A percentile compares a stretch with the other conserved stretches of the same genome.
Evolutionary conservation across 2,113 vertebrate species (phyloP).

Genomic region (Corydoras maculifer): DNA sequence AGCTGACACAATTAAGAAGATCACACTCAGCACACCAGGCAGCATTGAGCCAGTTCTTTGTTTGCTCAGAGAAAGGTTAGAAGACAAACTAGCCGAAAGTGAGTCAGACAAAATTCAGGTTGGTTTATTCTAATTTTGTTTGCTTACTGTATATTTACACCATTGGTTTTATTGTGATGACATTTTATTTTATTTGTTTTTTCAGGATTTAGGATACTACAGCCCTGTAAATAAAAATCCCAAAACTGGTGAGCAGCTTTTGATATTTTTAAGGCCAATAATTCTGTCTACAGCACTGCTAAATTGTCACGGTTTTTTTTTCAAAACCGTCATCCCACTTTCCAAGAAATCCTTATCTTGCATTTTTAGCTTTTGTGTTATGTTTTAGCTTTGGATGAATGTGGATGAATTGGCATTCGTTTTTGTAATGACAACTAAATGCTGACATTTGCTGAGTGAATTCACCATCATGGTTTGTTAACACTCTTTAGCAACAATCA

Average conservation of each 20-base stretch:
- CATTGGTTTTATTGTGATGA: background rate
- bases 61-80: conserved; percentile 58
- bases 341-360: background rate
- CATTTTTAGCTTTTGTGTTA: conserved; percentile 4
- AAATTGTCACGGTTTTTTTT: background rate
- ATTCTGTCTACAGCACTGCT: background rate
- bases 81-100: conserved; percentile 48
- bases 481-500: too few species aligned
- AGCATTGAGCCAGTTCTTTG: conserved; percentile 62
- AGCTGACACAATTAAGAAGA: conserved; percentile 58
- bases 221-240: conserved; percentile 33
- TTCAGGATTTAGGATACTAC: conserved; percentile 51
- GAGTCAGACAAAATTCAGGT: conserved; percentile 40
- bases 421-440: background rate
- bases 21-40: conserved; percentile 54
- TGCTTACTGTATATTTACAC: background rate
- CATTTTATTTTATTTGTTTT: conserved; percentile 5
- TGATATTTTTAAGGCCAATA: background rate
- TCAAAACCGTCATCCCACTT: background rate
- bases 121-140: conserved; percentile 16
- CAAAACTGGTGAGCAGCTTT: conserved; percentile 37
- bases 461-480: too few species aligned
- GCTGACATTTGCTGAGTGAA: too few species aligned
- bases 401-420: background rate
- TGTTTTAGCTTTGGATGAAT: background rate